These are phyloP conservation scores for Notospermus geniculatus DNA, from an alignment of 1,140 invertebrate genomes.

Conservation along the genomic window DNA sequence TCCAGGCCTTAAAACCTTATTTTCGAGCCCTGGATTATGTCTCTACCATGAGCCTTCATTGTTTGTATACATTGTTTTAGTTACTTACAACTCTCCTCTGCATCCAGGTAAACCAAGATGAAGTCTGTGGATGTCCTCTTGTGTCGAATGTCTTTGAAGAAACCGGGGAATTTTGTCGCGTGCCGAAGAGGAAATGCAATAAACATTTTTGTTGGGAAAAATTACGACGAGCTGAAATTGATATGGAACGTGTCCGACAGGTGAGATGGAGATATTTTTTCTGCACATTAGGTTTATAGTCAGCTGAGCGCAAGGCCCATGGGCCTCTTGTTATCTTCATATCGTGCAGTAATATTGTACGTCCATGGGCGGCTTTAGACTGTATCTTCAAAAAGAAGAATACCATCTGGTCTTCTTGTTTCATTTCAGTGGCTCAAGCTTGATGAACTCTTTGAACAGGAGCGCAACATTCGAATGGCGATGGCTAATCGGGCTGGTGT, in stretches of 20 bases:
- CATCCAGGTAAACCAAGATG: conserved; percentile 49
- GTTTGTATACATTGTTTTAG: no score
- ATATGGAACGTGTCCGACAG: conserved; percentile 67
- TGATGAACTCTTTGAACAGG: conserved; percentile 93
- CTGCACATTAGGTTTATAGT: background rate
- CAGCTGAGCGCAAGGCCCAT: no score
- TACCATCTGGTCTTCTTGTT: conserved; percentile 25
- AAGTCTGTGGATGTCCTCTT: conserved; percentile 87
- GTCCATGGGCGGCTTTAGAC: background rate
- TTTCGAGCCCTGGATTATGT: no score
- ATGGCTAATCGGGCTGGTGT: conserved; percentile 88
- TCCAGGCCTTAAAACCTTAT: no score
- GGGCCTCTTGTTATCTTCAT: no score
- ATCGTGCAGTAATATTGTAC: no score
- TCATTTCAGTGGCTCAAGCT: conserved; percentile 81
- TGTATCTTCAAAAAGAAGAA: background rate
- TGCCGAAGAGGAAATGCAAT: conserved; percentile 86
- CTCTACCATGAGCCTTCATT: no score
- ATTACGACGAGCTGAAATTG: conserved; percentile 79
- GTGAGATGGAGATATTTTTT: conserved; percentile 44
- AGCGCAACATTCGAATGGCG: conserved; percentile 79
- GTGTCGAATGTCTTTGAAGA: conserved; percentile 70
- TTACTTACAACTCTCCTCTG: background rate
- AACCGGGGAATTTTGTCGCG: conserved; percentile 71
- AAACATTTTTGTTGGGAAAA: conserved; percentile 97